Percentiles rank a stretch among this genome's conserved stretches.
These are phyloP conservation scores for Spilosoma lubricipeda DNA, from an alignment of 2,888 invertebrate species.

Conservation along the genomic window DNA sequence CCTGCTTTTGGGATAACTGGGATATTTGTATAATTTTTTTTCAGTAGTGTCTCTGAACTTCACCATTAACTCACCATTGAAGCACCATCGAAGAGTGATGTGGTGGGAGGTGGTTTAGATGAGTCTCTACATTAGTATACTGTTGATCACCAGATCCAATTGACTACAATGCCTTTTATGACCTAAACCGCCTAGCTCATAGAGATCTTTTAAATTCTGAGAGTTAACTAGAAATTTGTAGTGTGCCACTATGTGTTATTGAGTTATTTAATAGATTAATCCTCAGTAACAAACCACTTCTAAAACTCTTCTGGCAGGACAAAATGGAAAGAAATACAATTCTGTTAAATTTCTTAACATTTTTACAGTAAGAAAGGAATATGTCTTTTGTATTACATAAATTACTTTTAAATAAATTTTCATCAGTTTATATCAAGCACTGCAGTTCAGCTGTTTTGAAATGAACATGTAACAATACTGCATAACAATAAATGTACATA, in stretches of 20 bases:
- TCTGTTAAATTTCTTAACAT: neutral
- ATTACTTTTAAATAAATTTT: neutral
- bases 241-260: no score
- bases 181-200: no score
- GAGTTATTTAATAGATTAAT: neutral
- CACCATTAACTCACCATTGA: neutral
- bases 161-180: no score
- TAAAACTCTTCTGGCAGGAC: no score
- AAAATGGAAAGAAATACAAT: neutral
- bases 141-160: no score
- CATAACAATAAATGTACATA: constrained; percentile 3
- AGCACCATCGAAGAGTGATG: neutral
- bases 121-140: no score
- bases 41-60: neutral
- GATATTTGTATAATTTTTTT: neutral
- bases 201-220: no score
- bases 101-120: no score
- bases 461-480: neutral
- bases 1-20: no score
- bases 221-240: no score
- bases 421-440: constrained; percentile 4
- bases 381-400: neutral
- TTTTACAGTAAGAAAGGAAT: neutral
- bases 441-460: neutral
- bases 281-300: no score